Evolutionary conservation across 2,888 invertebrate species (phyloP), one percentile per base, ranked within the genome.

Genomic region (Drosophila kokeensis): DNA sequence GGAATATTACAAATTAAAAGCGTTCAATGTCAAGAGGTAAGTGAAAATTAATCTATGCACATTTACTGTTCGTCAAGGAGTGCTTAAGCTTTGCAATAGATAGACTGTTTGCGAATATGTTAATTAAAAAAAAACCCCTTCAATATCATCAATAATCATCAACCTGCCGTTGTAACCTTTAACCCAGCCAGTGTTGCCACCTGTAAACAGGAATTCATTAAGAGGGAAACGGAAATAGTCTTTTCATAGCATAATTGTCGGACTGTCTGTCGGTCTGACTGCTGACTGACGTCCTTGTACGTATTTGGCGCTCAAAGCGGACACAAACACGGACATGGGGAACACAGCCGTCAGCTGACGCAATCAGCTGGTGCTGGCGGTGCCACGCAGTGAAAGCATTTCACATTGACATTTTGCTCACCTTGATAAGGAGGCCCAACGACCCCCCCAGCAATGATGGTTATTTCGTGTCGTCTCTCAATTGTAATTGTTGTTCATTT

Each of bases 11-110:
- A 87, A 74, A 72, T 85, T 77, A 64, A 58, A 61, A 63, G 21
- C 59, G 92, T 87, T 82, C 87, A 91, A 89, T 93, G 93, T 82
- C 91, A 92, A 91, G 93, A 92, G 85, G 93, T 93, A 90, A 92
- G 92, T 92, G 68, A 49, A 18, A 34, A 30, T 11, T 18, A 55
- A n/a, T 13, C 24, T 52, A 36, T 57, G 8, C n/a, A 34, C 42
- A 38, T 52, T 13, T 13, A 13, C 15, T 30, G 21, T 8, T 24
- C 15, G 49, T 6, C 18, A 38, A 38, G 4, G 7, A 29, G 3
- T 10, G 36, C 10, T 34, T 55, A 34, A 48, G 15, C 4, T 42
- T 21, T 15, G 48, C 30, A 18, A 21, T 32, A 48, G 11, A 7
- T 52, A 13, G n/a, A 13, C 13, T 15, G 15, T 18, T 4, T 21